A percentile compares a stretch with the other conserved stretches of the same genome.
Conservation (phyloP, 2,797 vertebrate species). For the Enteromius mattozi region DNA sequence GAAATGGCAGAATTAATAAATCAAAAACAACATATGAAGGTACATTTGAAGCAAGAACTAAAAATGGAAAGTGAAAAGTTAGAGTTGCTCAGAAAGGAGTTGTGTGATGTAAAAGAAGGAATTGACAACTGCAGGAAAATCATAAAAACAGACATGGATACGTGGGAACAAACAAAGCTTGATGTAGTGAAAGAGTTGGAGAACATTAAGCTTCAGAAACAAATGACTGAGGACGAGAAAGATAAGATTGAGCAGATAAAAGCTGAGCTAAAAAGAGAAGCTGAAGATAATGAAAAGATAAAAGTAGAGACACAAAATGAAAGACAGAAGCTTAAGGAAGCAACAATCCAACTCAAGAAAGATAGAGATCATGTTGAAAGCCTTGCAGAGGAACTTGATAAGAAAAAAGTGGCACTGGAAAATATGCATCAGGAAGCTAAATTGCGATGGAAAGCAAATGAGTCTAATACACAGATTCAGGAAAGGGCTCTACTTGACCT, state of each 20-base stretch:
- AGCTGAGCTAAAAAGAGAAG: slow-evolving; percentile 16
- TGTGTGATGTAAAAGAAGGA: slow-evolving; percentile 3
- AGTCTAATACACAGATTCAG: slow-evolving; percentile 14
- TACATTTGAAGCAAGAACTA: not conserved
- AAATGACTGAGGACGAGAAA: slow-evolving; percentile 35
- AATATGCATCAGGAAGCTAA: not conserved
- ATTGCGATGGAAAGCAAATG: slow-evolving; percentile 7
- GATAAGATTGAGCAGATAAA: slow-evolving; percentile 14
- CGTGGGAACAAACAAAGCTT: slow-evolving; percentile 5
- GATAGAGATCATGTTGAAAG: slow-evolving; percentile 12
- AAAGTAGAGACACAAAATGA: slow-evolving; percentile 10
- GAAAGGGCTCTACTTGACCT: slow-evolving; percentile 13
- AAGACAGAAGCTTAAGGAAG: slow-evolving; percentile 7
- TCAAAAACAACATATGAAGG: slow-evolving; percentile 12
- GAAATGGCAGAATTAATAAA: slow-evolving; percentile 5
- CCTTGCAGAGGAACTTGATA: not conserved
- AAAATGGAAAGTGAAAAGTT: slow-evolving; percentile 32
- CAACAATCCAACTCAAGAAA: slow-evolving; percentile 23
- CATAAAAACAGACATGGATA: slow-evolving; percentile 15
- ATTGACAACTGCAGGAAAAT: slow-evolving; percentile 1
- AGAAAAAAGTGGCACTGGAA: slow-evolving; percentile 10
- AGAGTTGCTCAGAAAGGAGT: slow-evolving; percentile 7
- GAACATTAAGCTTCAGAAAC: slow-evolving; percentile 18
- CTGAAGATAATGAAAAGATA: not conserved
- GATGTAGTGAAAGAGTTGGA: slow-evolving; percentile 6